Conservation (phyloP, 92 coral and sea anemone species). For the Hydrozoanthus gracilis region DNA sequence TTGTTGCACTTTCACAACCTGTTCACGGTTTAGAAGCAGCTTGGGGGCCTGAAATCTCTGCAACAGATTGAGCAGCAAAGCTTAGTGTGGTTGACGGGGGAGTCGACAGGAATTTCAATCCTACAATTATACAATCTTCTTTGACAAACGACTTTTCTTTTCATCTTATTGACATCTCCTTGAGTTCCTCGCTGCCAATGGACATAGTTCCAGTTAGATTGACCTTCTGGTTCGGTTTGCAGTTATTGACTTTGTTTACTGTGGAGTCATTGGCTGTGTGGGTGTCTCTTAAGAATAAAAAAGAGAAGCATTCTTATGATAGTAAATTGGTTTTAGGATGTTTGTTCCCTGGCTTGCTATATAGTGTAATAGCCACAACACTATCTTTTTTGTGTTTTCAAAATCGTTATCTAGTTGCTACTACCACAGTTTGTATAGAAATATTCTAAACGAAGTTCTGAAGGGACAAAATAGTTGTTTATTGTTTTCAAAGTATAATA, state of each 20-base stretch:
- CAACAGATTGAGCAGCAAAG: not conserved
- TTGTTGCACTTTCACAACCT: not conserved
- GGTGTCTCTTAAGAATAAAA: slow-evolving; percentile 32
- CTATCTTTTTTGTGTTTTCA: not conserved
- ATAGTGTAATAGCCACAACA: slow-evolving; percentile 21
- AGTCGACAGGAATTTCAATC: no score
- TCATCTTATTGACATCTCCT: slow-evolving; percentile 53
- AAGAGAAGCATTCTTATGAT: slow-evolving; percentile 12
- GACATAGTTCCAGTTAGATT: slow-evolving; percentile 61
- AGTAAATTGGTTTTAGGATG: slow-evolving; percentile 38
- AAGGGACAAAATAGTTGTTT: slow-evolving; percentile 18
- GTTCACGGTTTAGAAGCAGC: not conserved
- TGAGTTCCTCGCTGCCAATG: slow-evolving; percentile 60
- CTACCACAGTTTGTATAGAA: slow-evolving; percentile 22
- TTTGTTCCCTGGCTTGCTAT: slow-evolving; percentile 22
- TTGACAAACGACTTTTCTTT: slow-evolving; percentile 57
- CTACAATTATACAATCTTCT: slow-evolving; percentile 76
- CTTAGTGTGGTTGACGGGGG: not conserved
- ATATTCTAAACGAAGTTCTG: slow-evolving; percentile 7
- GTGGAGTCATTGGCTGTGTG: slow-evolving; percentile 29
- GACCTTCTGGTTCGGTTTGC: slow-evolving; percentile 72
- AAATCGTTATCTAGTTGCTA: slow-evolving; percentile 27
- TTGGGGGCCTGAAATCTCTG: not conserved
- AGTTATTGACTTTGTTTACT: slow-evolving; percentile 26
- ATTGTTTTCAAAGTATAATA: slow-evolving; percentile 32